Percentiles rank a stretch among this genome's conserved stretches.
These are phyloP conservation scores for Bombus breviceps DNA, from an alignment of 1,140 invertebrate genomes.

Conservation along the genomic window DNA sequence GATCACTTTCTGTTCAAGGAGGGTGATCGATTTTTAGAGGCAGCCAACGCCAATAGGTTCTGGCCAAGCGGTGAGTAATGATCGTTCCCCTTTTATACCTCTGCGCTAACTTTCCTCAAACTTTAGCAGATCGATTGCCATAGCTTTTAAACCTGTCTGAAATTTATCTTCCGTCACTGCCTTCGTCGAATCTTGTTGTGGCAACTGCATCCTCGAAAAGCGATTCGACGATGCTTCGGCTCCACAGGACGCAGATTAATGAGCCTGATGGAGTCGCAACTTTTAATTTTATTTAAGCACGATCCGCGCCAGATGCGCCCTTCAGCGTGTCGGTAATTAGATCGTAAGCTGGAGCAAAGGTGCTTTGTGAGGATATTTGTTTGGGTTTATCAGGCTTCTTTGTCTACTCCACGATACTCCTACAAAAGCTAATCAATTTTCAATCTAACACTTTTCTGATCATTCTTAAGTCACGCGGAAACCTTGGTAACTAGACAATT, in stretches of 20 bases:
- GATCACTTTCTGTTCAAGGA: slow-evolving; percentile 92
- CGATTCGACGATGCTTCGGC: not conserved
- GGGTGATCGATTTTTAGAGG: slow-evolving; percentile 87
- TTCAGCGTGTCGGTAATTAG: not conserved
- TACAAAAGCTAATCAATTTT: not conserved
- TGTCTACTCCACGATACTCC: not conserved
- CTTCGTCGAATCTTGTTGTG: slow-evolving; percentile 17
- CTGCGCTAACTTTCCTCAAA: slow-evolving; percentile 4
- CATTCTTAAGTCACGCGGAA: not conserved
- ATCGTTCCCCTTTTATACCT: not conserved
- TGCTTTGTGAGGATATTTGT: not conserved
- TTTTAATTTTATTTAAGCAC: slow-evolving; percentile 21
- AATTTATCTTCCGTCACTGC: slow-evolving; percentile 11
- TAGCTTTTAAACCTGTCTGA: slow-evolving; percentile 27
- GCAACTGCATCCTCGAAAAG: not conserved
- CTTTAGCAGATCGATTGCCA: slow-evolving; percentile 9
- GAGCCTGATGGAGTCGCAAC: not conserved
- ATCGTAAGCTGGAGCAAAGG: not conserved
- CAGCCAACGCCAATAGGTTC: slow-evolving; percentile 89
- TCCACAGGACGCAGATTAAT: slow-evolving; percentile 22
- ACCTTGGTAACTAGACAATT: not conserved
- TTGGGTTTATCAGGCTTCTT: not conserved
- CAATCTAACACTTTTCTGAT: not conserved
- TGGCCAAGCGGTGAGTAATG: slow-evolving; percentile 87
- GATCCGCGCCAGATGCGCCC: not conserved